Evolutionary conservation across 2,888 invertebrate genomes (phyloP).

Genomic region (Ormyrus labotus): DNA sequence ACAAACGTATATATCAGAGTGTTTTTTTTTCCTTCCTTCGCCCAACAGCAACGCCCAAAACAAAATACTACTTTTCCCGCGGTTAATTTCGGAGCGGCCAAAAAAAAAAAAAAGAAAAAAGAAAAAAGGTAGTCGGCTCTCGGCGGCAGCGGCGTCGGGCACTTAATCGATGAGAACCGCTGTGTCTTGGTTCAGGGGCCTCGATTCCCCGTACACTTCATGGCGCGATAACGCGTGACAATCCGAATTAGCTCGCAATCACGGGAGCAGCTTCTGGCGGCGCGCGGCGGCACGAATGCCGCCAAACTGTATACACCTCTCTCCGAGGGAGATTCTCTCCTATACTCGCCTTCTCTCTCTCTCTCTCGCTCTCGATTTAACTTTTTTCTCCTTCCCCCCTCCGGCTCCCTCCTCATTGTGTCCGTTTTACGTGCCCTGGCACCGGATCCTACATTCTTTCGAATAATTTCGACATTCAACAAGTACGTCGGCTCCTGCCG

Average conservation of each 20-base stretch:
- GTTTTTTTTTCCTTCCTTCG: too few relatives aligned
- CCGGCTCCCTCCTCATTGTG: constrained; percentile 17
- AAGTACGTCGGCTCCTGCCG: constrained; percentile 3
- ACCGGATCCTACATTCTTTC: constrained; percentile 28
- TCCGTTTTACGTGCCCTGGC: background rate
- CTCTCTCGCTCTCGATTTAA: constrained; percentile 8
- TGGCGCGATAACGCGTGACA: constrained; percentile 69
- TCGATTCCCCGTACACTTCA: constrained; percentile 53
- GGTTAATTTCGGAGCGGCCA: constrained; percentile 14
- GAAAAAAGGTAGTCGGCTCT: background rate
- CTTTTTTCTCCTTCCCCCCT: background rate
- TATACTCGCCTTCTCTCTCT: background rate
- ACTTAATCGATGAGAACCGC: constrained; percentile 59
- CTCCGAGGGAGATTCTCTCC: constrained; percentile 25
- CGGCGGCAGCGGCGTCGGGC: background rate
- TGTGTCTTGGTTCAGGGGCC: constrained; percentile 46
- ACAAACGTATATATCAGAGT: too few relatives aligned
- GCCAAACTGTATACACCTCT: background rate
- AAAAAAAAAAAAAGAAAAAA: background rate
- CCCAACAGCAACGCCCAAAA: too few relatives aligned
- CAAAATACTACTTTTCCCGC: background rate
- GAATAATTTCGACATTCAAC: constrained; percentile 36
- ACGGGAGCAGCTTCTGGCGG: constrained; percentile 59
- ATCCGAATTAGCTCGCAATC: constrained; percentile 69
- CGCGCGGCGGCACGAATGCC: constrained; percentile 28